Percentiles rank a stretch among this genome's conserved stretches.
Conservation (phyloP, 2,797 vertebrate species). For the Labroides dimidiatus region DNA sequence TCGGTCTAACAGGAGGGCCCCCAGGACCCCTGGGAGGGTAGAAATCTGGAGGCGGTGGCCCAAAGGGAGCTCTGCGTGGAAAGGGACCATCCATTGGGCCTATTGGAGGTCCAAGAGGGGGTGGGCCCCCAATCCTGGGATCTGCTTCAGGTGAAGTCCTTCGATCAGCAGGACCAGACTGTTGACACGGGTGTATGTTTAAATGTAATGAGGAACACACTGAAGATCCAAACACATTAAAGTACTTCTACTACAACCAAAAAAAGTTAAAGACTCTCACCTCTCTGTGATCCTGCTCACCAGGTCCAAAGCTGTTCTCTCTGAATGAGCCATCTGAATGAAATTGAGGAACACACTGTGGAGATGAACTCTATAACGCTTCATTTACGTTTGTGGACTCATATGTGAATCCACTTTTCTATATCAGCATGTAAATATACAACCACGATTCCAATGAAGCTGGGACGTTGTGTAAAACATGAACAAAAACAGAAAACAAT, state of each 20-base stretch:
- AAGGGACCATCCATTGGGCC: slow-evolving; percentile 71
- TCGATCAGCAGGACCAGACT: slow-evolving; percentile 63
- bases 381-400: not conserved
- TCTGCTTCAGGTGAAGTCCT: slow-evolving; percentile 70
- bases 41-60: slow-evolving; percentile 74
- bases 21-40: slow-evolving; percentile 67
- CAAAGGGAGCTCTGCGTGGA: slow-evolving; percentile 69
- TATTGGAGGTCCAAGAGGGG: slow-evolving; percentile 48
- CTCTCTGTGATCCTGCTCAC: slow-evolving; percentile 65
- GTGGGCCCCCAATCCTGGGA: slow-evolving; percentile 57
- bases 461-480: too few species aligned
- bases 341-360: slow-evolving; percentile 1
- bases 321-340: slow-evolving; percentile 64
- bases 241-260: too few species aligned
- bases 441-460: too few species aligned
- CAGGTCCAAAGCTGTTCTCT: slow-evolving; percentile 65
- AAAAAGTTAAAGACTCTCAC: slow-evolving; percentile 33
- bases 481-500: too few species aligned
- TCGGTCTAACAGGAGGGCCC: slow-evolving; percentile 67
- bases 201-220: not conserved
- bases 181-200: not conserved
- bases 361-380: not conserved
- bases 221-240: slow-evolving; percentile 1
- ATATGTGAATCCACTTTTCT: not conserved
- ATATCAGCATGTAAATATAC: not conserved